Base-by-base conservation (phyloP, 2,113 vertebrate species). In the Tinamus guttatus region DNA sequence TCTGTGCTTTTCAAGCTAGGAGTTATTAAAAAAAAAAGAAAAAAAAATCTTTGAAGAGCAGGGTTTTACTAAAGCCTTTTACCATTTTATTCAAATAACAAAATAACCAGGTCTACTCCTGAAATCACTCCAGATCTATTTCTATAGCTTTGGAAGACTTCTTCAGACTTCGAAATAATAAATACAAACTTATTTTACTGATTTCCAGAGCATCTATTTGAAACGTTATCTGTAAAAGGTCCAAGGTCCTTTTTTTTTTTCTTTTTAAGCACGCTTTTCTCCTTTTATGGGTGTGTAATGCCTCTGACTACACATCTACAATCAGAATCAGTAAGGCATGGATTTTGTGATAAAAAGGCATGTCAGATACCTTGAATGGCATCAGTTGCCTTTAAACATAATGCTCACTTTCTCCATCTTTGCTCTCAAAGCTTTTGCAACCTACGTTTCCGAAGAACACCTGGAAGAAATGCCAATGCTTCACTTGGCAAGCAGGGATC, bases 281-380 rank as follows among this genome's bases (percentile, higher is more conserved):
- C 5, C 5, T 9, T 32, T 56, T 4, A 52, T 1, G 5, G 63
- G 9, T 0, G 1, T 38, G 13, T 13, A 67, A 5, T 12, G 19
- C 27, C 75, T 45, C 70, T 13, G 8, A 34, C 19, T 67, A 16
- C 6, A n/a, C 32, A 51, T 27, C 27, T 47, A 51, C 51, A 59
- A 34, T n/a, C 36, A 59, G 45, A 74, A 11, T 6, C 49, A 52
- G 2, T 43, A 58, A 58, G 0, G 34, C 0, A 1, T 52, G 81
- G 43, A n/a, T 91, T 80, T 64, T 38, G 13, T 6, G 64, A 58
- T 24, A 87, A 87, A 69, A 79, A 1, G 4, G 32, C 7, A 3
- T 9, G 13, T 34, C 67, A 73, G 27, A 32, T 45, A 65, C 47
- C 13, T n/a, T 28, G 17, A 90, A 83, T 0, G 3, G 43, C 25